A percentile compares a stretch with the other conserved stretches of the same genome.
Evolutionary conservation across 2,888 invertebrate genomes (phyloP).

Genomic region (Meganola albula): DNA sequence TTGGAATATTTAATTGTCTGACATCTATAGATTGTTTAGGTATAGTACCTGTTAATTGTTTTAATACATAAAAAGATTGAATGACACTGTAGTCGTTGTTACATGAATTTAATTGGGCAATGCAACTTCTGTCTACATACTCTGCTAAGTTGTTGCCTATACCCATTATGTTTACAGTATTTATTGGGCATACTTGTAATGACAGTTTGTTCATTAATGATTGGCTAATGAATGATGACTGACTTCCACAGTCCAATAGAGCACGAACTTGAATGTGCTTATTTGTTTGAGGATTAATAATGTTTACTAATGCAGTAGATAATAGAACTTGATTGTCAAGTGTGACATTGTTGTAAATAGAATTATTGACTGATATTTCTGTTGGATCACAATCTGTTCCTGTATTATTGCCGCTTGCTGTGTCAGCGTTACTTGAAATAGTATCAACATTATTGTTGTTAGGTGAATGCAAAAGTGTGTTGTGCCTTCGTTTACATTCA

Average conservation of each 20-base stretch:
- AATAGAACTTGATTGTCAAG: neutral
- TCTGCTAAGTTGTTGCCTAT: conserved; percentile 8
- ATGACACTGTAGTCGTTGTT: conserved; percentile 8
- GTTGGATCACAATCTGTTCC: neutral
- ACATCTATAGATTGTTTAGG: conserved; percentile 3
- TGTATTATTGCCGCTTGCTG: neutral
- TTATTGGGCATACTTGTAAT: neutral
- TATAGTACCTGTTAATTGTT: conserved; percentile 10
- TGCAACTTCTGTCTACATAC: conserved; percentile 7
- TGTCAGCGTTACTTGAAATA: conserved; percentile 1
- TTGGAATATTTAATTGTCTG: conserved; percentile 1
- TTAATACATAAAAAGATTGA: conserved; percentile 17
- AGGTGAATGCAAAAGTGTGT: too few relatives aligned
- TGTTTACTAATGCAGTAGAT: conserved; percentile 2
- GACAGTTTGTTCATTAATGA: conserved; percentile 3
- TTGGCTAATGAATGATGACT: conserved; percentile 5
- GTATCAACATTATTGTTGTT: too few relatives aligned
- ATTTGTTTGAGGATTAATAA: neutral
- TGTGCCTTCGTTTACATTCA: conserved; percentile 19
- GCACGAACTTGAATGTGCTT: neutral
- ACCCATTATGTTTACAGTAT: conserved; percentile 8
- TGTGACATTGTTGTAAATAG: too few relatives aligned
- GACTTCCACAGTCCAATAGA: conserved; percentile 1
- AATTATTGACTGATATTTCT: too few relatives aligned
- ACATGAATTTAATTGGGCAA: conserved; percentile 8